Evolutionary conservation across 2,797 vertebrate species (phyloP).

Genomic region (Rhyacichthys aspro): DNA sequence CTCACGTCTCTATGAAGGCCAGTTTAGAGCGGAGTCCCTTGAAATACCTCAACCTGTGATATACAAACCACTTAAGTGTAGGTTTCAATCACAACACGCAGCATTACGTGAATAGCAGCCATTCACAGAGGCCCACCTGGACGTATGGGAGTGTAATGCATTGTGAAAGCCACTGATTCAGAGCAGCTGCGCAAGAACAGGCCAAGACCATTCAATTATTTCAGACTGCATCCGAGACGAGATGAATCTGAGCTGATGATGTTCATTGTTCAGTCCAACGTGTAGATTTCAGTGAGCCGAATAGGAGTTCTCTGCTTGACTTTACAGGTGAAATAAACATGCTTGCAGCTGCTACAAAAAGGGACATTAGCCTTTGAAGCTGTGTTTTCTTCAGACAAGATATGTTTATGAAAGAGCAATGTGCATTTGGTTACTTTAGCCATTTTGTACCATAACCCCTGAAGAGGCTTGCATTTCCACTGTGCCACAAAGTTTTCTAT

Average conservation of each 20-base stretch:
- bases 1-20: constrained; percentile 17
- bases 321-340: no score
- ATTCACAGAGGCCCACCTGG: neutral
- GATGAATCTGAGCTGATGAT: neutral
- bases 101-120: neutral
- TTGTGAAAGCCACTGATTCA: neutral
- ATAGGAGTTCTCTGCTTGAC: no score
- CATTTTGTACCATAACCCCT: no score
- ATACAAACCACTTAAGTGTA: neutral
- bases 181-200: neutral
- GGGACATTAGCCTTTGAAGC: no score
- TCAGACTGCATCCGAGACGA: neutral
- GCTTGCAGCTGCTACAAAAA: no score
- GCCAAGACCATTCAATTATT: neutral
- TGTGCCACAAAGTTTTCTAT: no score
- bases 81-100: neutral
- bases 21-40: constrained; percentile 18
- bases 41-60: constrained; percentile 17
- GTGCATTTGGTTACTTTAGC: no score
- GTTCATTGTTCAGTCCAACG: no score
- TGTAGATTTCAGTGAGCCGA: no score
- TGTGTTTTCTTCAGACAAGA: no score
- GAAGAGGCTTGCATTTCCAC: no score
- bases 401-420: no score
- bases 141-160: neutral